Conservation (phyloP, 23 tunicate genomes). For the Phallusia fumigata region DNA sequence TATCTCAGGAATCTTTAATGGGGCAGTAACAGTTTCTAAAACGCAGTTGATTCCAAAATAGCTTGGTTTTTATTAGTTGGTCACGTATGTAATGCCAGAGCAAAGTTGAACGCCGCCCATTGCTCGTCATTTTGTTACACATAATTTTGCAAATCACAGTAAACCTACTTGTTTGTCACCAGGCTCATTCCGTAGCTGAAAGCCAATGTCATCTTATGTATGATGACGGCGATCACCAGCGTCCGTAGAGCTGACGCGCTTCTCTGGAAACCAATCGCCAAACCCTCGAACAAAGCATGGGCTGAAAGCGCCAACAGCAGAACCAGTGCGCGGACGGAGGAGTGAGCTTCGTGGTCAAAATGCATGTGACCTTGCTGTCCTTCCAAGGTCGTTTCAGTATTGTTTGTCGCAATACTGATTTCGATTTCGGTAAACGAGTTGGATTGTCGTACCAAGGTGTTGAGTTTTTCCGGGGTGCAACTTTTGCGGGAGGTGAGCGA, state of each 20-base stretch:
- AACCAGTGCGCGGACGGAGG: slow-evolving; percentile 44
- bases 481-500: not conserved
- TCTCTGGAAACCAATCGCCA: slow-evolving; percentile 61
- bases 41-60: too few species aligned
- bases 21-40: too few species aligned
- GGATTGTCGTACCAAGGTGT: not conserved
- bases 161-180: slow-evolving; percentile 47
- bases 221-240: slow-evolving; percentile 54
- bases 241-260: slow-evolving; percentile 49
- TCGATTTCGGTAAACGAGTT: not conserved
- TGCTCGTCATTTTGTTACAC: too few species aligned
- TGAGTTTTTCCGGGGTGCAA: not conserved
- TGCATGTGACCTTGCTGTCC: slow-evolving; percentile 33
- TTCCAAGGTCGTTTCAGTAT: not conserved
- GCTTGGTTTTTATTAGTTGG: too few species aligned
- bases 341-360: slow-evolving; percentile 44
- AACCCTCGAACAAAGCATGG: slow-evolving; percentile 82
- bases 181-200: slow-evolving; percentile 70
- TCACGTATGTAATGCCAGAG: too few species aligned
- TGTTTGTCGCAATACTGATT: not conserved
- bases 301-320: slow-evolving; percentile 67
- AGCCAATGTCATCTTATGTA: slow-evolving; percentile 69
- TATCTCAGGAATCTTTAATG: too few species aligned
- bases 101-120: too few species aligned
- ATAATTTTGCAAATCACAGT: not conserved